phyloP scores from a whole-genome alignment of 2,113 vertebrate species.

The Eolophus roseicapilla region DNA sequence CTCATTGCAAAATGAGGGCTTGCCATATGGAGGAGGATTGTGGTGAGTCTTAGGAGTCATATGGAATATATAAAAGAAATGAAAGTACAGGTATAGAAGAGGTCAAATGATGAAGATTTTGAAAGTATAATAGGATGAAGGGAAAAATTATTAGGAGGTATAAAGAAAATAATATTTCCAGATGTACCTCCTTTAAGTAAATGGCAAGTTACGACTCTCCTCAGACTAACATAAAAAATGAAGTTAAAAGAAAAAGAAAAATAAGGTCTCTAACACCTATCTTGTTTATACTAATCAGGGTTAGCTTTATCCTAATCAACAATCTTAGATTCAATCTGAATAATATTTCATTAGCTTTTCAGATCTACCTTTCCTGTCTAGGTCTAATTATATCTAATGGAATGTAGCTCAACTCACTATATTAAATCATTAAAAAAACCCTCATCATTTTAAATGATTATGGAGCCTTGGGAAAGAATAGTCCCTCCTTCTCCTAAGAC shows the following conservation, averaged over 20 bases:
- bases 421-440: conserved; percentile 79
- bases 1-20: conserved; percentile 17
- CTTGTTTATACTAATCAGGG: conserved; percentile 85
- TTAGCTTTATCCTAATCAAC: conserved; percentile 85
- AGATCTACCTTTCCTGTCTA: conserved; percentile 85
- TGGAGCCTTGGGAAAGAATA: conserved; percentile 55
- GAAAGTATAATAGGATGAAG: background rate
- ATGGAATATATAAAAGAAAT: background rate
- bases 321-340: conserved; percentile 83
- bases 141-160: background rate
- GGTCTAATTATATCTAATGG: conserved; percentile 86
- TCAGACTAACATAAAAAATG: conserved; percentile 67
- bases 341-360: conserved; percentile 86
- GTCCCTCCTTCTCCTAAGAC: conserved; percentile 23
- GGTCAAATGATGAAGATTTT: background rate
- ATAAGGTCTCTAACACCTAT: conserved; percentile 72
- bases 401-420: conserved; percentile 85
- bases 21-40: background rate
- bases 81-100: background rate
- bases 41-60: background rate
- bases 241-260: conserved; percentile 71
- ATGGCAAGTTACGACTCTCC: conserved; percentile 37
- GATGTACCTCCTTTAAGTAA: conserved; percentile 23
- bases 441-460: conserved; percentile 71
- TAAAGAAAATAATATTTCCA: conserved; percentile 40